A percentile compares a stretch with the other conserved stretches of the same genome.
phyloP scores from a whole-genome alignment of 2,113 vertebrate genomes.

The Turnix velox region DNA sequence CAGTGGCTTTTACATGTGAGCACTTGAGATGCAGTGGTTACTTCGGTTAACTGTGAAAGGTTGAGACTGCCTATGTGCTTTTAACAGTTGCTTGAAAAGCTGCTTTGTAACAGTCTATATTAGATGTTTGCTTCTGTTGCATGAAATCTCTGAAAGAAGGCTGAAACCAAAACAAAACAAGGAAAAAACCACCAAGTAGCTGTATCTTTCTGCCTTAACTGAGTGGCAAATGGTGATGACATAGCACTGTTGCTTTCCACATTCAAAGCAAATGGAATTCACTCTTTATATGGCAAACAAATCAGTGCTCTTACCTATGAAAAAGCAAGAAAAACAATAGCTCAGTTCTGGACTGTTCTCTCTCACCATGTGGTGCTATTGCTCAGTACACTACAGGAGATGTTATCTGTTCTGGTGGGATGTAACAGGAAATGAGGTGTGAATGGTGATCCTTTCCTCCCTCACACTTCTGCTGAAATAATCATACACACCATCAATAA shows the following conservation, averaged over 20 bases:
- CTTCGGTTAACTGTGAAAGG: neutral
- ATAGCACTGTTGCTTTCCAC: neutral
- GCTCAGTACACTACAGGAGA: neutral
- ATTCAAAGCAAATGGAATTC: neutral
- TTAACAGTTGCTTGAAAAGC: neutral
- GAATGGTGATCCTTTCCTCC: neutral
- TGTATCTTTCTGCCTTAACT: neutral
- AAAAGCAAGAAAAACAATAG: neutral
- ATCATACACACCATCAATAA: neutral
- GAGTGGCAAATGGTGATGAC: neutral
- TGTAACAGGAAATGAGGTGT: neutral
- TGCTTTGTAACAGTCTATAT: neutral
- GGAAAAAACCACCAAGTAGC: neutral
- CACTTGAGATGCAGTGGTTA: neutral
- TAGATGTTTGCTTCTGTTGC: neutral
- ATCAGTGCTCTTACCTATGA: neutral
- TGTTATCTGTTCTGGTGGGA: neutral
- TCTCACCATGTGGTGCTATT: neutral
- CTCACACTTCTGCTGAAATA: neutral
- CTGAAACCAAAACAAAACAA: neutral
- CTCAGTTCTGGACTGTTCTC: neutral
- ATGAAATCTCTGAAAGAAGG: neutral
- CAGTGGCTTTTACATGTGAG: accelerated
- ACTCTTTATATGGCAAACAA: neutral
- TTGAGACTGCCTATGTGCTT: neutral